Conservation (phyloP, 2,113 vertebrate genomes). For the Nothobranchius furzeri region DNA sequence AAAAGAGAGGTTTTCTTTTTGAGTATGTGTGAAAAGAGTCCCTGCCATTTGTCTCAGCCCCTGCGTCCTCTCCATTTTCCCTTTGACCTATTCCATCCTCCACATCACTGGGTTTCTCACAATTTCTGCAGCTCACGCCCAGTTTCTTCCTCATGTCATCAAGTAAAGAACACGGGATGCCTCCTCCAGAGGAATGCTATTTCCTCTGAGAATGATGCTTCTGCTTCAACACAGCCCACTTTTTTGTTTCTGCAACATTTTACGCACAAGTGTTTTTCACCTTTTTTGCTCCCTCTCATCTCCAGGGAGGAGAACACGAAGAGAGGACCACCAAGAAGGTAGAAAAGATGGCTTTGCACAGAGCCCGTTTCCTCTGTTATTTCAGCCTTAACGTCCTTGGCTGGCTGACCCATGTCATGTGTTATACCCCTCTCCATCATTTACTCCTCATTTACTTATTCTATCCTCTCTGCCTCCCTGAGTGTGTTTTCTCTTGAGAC, state of each 20-base stretch:
- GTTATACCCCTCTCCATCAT: slow-evolving; percentile 6
- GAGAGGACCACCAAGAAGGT: slow-evolving; percentile 17
- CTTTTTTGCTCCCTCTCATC: slow-evolving; percentile 29
- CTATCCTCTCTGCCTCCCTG: not conserved
- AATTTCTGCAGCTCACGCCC: slow-evolving; percentile 32
- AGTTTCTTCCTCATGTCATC: slow-evolving; percentile 44
- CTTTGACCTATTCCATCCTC: slow-evolving; percentile 51
- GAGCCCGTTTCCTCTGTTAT: slow-evolving; percentile 15
- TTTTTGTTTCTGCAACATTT: slow-evolving; percentile 65
- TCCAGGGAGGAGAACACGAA: slow-evolving; percentile 23
- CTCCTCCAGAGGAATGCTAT: slow-evolving; percentile 55
- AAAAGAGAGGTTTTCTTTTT: not conserved
- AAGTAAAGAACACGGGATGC: slow-evolving; percentile 32
- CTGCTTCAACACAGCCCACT: slow-evolving; percentile 38
- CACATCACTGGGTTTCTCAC: slow-evolving; percentile 27
- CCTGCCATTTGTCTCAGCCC: slow-evolving; percentile 19
- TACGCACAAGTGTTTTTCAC: slow-evolving; percentile 58
- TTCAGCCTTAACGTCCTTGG: slow-evolving; percentile 33
- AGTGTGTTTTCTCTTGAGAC: not conserved
- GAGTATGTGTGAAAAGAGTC: slow-evolving; percentile 22
- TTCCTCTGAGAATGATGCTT: slow-evolving; percentile 54
- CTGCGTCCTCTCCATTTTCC: slow-evolving; percentile 19
- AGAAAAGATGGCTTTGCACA: slow-evolving; percentile 17
- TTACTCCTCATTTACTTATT: not conserved
- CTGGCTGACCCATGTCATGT: slow-evolving; percentile 25